A percentile compares a stretch with the other conserved stretches of the same genome.
phyloP scores from a whole-genome alignment of 1,140 invertebrate genomes.

The Dendroctonus valens region DNA sequence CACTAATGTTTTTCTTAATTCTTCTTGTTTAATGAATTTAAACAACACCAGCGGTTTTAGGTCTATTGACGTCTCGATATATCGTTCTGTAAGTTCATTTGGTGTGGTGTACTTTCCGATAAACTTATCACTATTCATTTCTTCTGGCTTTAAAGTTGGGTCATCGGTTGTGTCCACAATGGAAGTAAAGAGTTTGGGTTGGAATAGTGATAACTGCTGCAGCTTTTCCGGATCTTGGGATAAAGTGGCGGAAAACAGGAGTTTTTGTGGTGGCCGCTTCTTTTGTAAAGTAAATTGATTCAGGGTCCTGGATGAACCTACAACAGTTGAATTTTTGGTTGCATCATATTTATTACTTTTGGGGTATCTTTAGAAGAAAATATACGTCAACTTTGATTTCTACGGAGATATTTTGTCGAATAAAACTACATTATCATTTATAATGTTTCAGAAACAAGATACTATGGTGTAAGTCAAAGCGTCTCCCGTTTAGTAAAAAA shows the following conservation, averaged over 20 bases:
- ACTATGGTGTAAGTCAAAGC: too few species aligned
- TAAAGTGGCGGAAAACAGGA: slow-evolving; percentile 94
- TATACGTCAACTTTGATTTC: too few species aligned
- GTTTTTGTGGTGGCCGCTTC: slow-evolving; percentile 75
- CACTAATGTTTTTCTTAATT: slow-evolving; percentile 75
- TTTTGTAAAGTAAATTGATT: slow-evolving; percentile 54
- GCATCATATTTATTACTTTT: too few species aligned
- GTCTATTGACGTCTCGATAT: slow-evolving; percentile 64
- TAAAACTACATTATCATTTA: too few species aligned
- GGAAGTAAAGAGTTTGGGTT: slow-evolving; percentile 88
- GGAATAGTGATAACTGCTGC: slow-evolving; percentile 80
- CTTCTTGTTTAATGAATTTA: slow-evolving; percentile 65
- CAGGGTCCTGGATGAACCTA: slow-evolving; percentile 35
- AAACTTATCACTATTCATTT: slow-evolving; percentile 54
- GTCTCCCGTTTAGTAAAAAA: too few species aligned
- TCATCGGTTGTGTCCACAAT: slow-evolving; percentile 54
- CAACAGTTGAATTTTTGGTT: neutral
- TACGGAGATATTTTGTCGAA: too few species aligned
- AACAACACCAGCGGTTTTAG: slow-evolving; percentile 83
- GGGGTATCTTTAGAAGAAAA: too few species aligned
- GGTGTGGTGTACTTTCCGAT: slow-evolving; percentile 83
- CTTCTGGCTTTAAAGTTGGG: slow-evolving; percentile 41
- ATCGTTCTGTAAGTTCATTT: slow-evolving; percentile 75
- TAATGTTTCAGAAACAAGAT: too few species aligned
- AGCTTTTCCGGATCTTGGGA: slow-evolving; percentile 95